Conservation (phyloP, 2,888 invertebrate genomes). For the Thymelicus acteon region DNA sequence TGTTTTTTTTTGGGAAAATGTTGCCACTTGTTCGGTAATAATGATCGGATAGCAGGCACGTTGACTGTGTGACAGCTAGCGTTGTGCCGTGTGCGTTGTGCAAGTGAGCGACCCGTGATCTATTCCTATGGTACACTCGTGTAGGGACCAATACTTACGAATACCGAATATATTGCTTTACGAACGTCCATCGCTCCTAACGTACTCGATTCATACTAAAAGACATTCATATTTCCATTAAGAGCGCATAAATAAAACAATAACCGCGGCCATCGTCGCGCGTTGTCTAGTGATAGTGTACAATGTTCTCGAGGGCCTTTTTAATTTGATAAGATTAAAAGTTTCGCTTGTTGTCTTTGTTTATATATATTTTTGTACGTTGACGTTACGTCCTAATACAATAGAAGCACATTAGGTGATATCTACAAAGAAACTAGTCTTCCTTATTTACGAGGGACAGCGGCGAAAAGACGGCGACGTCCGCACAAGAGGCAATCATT, state of each 20-base stretch:
- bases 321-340: slow-evolving; percentile 76
- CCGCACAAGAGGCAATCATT: slow-evolving; percentile 81
- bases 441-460: slow-evolving; percentile 75
- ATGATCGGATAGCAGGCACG: slow-evolving; percentile 7
- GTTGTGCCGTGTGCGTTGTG: slow-evolving; percentile 30
- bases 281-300: slow-evolving; percentile 69
- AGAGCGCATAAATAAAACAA: slow-evolving; percentile 49
- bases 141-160: slow-evolving; percentile 55
- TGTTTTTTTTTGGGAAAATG: slow-evolving; percentile 19
- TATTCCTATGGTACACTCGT: slow-evolving; percentile 46
- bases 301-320: slow-evolving; percentile 76
- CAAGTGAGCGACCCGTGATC: slow-evolving; percentile 37
- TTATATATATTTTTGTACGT: slow-evolving; percentile 79
- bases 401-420: slow-evolving; percentile 79
- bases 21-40: slow-evolving; percentile 30
- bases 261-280: slow-evolving; percentile 45
- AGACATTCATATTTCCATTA: slow-evolving; percentile 68
- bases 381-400: slow-evolving; percentile 68
- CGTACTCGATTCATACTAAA: slow-evolving; percentile 62
- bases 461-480: slow-evolving; percentile 57
- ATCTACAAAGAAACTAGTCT: slow-evolving; percentile 83
- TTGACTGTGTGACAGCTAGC: slow-evolving; percentile 29
- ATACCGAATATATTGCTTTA: slow-evolving; percentile 42
- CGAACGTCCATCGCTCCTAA: slow-evolving; percentile 45
- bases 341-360: slow-evolving; percentile 80